phyloP scores from a whole-genome alignment of 2,113 vertebrate genomes.

The Antennarius striatus region DNA sequence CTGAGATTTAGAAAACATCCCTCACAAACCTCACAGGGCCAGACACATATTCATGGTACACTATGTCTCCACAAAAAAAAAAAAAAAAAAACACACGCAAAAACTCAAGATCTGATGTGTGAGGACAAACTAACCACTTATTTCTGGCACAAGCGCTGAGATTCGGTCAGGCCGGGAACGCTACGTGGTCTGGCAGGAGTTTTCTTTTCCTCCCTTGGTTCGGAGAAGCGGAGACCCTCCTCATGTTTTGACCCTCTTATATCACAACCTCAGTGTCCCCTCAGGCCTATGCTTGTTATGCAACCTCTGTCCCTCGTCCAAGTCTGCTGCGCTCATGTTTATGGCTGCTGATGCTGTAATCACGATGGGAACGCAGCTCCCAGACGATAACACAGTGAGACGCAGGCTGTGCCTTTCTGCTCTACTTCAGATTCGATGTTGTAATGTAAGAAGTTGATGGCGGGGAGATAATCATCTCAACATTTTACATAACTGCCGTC shows the following conservation, averaged over 20 bases:
- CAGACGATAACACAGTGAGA: not conserved
- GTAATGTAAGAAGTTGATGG: not conserved
- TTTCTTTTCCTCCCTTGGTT: slow-evolving; percentile 12
- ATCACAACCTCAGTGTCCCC: slow-evolving; percentile 15
- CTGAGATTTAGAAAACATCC: slow-evolving; percentile 21
- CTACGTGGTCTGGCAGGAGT: slow-evolving; percentile 67
- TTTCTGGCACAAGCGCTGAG: not conserved
- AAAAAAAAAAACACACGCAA: not conserved
- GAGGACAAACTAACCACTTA: slow-evolving; percentile 3
- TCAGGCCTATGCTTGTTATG: slow-evolving; percentile 36
- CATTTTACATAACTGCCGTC: slow-evolving; percentile 33
- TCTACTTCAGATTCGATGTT: not conserved
- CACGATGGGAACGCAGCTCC: slow-evolving; percentile 12
- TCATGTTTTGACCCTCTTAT: slow-evolving; percentile 37
- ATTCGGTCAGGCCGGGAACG: slow-evolving; percentile 38
- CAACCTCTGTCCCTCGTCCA: slow-evolving; percentile 20
- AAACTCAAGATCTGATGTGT: not conserved
- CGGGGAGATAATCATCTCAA: slow-evolving; percentile 13
- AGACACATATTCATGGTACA: not conserved
- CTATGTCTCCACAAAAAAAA: not conserved
- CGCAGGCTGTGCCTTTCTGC: not conserved
- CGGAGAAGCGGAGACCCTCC: slow-evolving; percentile 37
- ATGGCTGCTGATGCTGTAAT: slow-evolving; percentile 27
- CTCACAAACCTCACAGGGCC: slow-evolving; percentile 3
- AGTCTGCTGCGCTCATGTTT: not conserved